A percentile compares a stretch with the other conserved stretches of the same genome.
Conservation (phyloP, 2,888 invertebrate species). For the Atherix ibis region DNA sequence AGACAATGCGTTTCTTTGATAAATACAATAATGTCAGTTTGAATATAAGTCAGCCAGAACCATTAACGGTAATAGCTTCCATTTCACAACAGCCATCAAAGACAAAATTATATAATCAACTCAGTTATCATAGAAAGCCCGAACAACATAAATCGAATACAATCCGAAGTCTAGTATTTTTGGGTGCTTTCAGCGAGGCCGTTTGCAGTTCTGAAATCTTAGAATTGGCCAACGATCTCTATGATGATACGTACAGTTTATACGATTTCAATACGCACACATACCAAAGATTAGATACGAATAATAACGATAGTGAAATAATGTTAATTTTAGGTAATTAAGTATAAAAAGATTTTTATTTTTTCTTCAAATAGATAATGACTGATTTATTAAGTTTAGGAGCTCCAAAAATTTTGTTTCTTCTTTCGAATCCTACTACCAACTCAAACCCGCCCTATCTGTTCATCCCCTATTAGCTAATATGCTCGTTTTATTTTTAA, state of each 20-base stretch:
- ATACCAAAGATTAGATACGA: too few relatives aligned
- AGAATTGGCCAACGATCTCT: slow-evolving; percentile 20
- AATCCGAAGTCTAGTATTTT: slow-evolving; percentile 17
- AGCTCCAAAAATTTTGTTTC: too few relatives aligned
- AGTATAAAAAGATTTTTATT: too few relatives aligned
- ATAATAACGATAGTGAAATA: too few relatives aligned
- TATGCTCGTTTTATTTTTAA: too few relatives aligned
- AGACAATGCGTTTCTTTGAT: slow-evolving; percentile 40
- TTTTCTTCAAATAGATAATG: too few relatives aligned
- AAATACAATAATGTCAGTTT: slow-evolving; percentile 8
- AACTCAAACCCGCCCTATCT: too few relatives aligned
- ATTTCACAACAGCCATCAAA: slow-evolving; percentile 4
- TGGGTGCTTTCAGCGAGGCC: slow-evolving; percentile 24
- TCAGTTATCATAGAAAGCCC: slow-evolving; percentile 3
- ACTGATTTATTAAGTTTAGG: too few relatives aligned
- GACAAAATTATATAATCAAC: slow-evolving; percentile 1
- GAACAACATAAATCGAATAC: slow-evolving; percentile 9
- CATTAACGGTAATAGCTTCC: slow-evolving; percentile 9
- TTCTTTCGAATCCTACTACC: too few relatives aligned
- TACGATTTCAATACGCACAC: slow-evolving; percentile 5
- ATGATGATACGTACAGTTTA: slow-evolving; percentile 11
- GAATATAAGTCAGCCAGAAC: slow-evolving; percentile 7
- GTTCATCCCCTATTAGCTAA: too few relatives aligned
- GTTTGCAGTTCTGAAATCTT: slow-evolving; percentile 21
- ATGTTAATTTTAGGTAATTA: too few relatives aligned